Percentiles rank a stretch among this genome's conserved stretches.
phyloP scores from a whole-genome alignment of 2,888 invertebrate species.

The Scaptomyza parva region DNA sequence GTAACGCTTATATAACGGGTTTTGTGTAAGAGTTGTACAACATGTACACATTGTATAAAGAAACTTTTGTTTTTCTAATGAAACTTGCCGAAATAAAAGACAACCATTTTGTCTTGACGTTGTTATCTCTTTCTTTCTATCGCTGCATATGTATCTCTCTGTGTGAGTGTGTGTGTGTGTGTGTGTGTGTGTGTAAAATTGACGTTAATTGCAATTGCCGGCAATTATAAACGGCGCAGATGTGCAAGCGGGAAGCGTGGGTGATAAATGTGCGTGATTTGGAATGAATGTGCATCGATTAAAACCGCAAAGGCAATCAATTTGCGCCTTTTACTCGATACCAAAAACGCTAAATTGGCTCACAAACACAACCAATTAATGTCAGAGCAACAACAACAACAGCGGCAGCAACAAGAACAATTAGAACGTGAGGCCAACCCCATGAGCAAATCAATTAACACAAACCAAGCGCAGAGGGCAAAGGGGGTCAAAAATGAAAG shows the following conservation, averaged over 20 bases:
- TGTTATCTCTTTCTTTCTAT: not conserved
- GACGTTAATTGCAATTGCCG: slow-evolving; percentile 70
- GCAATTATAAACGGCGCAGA: slow-evolving; percentile 78
- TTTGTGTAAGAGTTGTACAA: slow-evolving; percentile 45
- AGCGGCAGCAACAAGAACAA: slow-evolving; percentile 18
- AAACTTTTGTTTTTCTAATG: slow-evolving; percentile 29
- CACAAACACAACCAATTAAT: slow-evolving; percentile 76
- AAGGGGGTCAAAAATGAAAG: slow-evolving; percentile 1
- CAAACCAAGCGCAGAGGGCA: slow-evolving; percentile 1
- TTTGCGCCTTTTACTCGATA: slow-evolving; percentile 77
- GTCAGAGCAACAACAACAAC: slow-evolving; percentile 55
- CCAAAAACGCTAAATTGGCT: slow-evolving; percentile 65
- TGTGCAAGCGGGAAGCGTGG: slow-evolving; percentile 62
- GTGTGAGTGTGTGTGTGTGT: not conserved
- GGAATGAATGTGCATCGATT: slow-evolving; percentile 82
- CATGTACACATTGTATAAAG: slow-evolving; percentile 16
- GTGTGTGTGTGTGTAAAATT: slow-evolving; percentile 16
- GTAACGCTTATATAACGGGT: slow-evolving; percentile 74
- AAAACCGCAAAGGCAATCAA: slow-evolving; percentile 82
- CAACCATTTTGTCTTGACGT: slow-evolving; percentile 8
- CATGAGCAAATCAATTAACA: slow-evolving; percentile 55
- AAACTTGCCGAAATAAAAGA: slow-evolving; percentile 5
- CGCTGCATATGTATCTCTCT: too few relatives aligned
- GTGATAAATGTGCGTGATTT: slow-evolving; percentile 81
- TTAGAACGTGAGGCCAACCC: slow-evolving; percentile 30